Evolutionary conservation across 2,113 vertebrate genomes (phyloP).

Genomic region (Pedionomus torquatus): DNA sequence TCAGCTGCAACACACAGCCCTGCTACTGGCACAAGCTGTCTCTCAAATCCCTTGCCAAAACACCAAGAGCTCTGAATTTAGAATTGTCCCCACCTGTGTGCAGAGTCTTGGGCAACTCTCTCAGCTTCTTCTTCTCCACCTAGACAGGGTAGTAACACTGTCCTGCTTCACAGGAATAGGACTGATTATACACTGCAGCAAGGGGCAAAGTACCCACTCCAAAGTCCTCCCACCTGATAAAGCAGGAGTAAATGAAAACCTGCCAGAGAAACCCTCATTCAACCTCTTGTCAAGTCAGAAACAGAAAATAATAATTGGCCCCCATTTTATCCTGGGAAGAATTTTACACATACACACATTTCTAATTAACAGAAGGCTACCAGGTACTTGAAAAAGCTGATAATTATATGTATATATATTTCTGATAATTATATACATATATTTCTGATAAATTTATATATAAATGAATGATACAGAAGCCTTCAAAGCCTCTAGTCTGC

Average conservation of each 20-base stretch:
- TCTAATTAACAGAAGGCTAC: neutral
- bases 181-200: neutral
- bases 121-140: neutral
- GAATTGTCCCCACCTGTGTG: neutral
- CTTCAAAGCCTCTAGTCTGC: neutral
- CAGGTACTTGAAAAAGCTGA: neutral
- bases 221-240: neutral
- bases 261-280: neutral
- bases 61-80: neutral
- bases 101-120: neutral
- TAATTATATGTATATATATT: neutral
- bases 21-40: neutral
- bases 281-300: neutral
- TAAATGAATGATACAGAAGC: neutral
- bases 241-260: neutral
- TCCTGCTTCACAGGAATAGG: neutral
- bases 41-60: neutral
- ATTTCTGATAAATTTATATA: no score
- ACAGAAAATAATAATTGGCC: neutral
- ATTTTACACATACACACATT: neutral
- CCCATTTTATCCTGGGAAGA: neutral
- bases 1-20: neutral
- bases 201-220: neutral
- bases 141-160: rapidly evolving
- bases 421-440: neutral